Conservation (phyloP, 2,797 vertebrate species). For the Eidolon dupreanum region DNA sequence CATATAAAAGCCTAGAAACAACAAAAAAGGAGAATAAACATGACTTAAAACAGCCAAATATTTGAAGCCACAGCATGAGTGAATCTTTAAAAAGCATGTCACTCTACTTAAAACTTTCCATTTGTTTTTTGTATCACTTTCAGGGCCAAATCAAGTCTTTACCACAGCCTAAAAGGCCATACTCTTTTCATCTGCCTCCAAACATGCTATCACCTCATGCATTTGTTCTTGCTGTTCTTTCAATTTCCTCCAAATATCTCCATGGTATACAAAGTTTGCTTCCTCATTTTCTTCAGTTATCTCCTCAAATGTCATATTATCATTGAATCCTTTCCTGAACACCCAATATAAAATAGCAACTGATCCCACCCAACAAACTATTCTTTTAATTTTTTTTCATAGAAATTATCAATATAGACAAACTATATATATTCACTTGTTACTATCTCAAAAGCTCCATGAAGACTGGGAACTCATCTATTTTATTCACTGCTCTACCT, state of each 20-base stretch:
- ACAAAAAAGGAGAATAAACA: background rate
- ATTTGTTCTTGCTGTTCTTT: background rate
- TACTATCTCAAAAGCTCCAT: background rate
- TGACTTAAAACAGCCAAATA: background rate
- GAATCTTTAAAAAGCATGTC: background rate
- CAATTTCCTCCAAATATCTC: background rate
- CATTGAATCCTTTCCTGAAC: constrained; percentile 5
- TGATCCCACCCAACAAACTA: background rate
- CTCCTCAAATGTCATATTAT: background rate
- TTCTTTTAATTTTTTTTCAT: constrained; percentile 6
- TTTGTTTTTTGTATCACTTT: background rate
- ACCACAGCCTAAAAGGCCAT: background rate
- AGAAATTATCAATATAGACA: background rate
- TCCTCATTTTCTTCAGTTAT: background rate
- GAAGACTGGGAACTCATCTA: background rate
- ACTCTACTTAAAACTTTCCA: background rate
- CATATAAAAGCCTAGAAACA: background rate
- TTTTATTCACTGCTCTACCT: background rate
- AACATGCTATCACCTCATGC: background rate
- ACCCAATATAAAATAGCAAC: constrained; percentile 8
- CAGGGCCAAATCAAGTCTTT: background rate
- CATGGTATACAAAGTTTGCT: background rate
- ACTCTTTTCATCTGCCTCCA: background rate
- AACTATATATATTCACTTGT: background rate
- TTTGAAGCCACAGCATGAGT: background rate